These are phyloP conservation scores for Spisula solida DNA, from an alignment of 2,888 invertebrate species.

Conservation along the genomic window DNA sequence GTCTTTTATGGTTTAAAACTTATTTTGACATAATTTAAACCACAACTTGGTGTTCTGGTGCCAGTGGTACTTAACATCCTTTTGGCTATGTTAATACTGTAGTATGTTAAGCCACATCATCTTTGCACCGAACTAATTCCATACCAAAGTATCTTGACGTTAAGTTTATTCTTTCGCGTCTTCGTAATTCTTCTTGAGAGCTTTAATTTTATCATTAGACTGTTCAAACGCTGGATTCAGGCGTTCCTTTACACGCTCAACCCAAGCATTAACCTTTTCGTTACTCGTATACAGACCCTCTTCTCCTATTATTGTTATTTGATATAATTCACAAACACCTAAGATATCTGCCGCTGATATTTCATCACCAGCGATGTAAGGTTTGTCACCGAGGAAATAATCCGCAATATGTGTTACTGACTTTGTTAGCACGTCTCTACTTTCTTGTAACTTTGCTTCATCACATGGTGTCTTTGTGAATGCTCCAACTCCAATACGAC, in stretches of 20 bases:
- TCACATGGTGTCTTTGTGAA: slow-evolving; percentile 56
- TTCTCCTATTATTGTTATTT: slow-evolving; percentile 77
- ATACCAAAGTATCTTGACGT: too few relatives aligned
- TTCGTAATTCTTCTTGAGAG: slow-evolving; percentile 2
- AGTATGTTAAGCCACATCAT: too few relatives aligned
- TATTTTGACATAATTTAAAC: too few relatives aligned
- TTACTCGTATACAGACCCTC: slow-evolving; percentile 75
- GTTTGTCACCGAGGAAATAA: slow-evolving; percentile 77
- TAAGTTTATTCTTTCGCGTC: slow-evolving; percentile 35
- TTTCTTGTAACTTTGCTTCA: slow-evolving; percentile 25
- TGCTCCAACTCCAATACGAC: slow-evolving; percentile 45
- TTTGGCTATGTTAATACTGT: too few relatives aligned
- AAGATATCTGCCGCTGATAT: slow-evolving; percentile 83
- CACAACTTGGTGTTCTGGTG: too few relatives aligned
- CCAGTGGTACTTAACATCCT: too few relatives aligned
- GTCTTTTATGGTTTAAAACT: too few relatives aligned
- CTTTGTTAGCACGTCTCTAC: slow-evolving; percentile 31
- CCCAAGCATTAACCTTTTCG: slow-evolving; percentile 78
- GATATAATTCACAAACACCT: slow-evolving; percentile 83
- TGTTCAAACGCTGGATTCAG: slow-evolving; percentile 75
- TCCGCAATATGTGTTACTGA: slow-evolving; percentile 72
- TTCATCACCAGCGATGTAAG: slow-evolving; percentile 79
- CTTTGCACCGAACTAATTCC: too few relatives aligned
- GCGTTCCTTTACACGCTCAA: slow-evolving; percentile 76
- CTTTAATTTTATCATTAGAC: not conserved